Base-by-base conservation (phyloP, 1,140 invertebrate species). In the Cyclargus thomasi region DNA sequence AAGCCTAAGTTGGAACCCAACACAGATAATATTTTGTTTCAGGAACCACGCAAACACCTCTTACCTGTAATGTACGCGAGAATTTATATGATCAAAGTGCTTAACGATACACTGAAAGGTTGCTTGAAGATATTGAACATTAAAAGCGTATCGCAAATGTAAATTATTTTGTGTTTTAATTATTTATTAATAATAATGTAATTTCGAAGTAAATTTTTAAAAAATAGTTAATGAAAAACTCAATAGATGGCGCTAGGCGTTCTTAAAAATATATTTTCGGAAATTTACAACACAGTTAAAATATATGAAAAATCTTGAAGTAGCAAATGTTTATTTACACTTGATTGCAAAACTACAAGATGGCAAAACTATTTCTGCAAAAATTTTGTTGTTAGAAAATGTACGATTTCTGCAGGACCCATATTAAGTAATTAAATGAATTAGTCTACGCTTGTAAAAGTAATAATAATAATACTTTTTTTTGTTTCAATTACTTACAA, bases 131-230 rank as follows among this genome's bases (percentile, higher is more conserved):
- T 95, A 72, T 86, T 95, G 62, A 91, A 92, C 70, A 93, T 95
- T 75, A 85, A 92, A 75, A 92, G 93, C 68, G 91, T 95, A 63
- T 88, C 88, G 53, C 91, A 92, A 82, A 95, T 95, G 94, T 95
- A 90, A 91, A 73, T 53, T 21, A 67, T 35, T 39, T 67, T 74
- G 70, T 76, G 70, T 83, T 47, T 14, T 47, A 8, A 14, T 47
- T 1, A 14, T 47, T 47, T 47, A 16, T 1, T 8, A 14, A 47
- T 8, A 39, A 1, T 6, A 2, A 2, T 39, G 2, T 39, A 39
- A 39, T 39, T 1, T 7, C 39, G 2, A 47, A 47, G 14, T 29
- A 29, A 29, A 7, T 29, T 29, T 29, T 29, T 4, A 0, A 29
- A 14, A 47, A 47, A 47, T 47, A 47, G 39, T 47, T 47, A 1